These are phyloP conservation scores for Agonopterix heracliana DNA, from an alignment of 2,888 invertebrate species.

Conservation along the genomic window DNA sequence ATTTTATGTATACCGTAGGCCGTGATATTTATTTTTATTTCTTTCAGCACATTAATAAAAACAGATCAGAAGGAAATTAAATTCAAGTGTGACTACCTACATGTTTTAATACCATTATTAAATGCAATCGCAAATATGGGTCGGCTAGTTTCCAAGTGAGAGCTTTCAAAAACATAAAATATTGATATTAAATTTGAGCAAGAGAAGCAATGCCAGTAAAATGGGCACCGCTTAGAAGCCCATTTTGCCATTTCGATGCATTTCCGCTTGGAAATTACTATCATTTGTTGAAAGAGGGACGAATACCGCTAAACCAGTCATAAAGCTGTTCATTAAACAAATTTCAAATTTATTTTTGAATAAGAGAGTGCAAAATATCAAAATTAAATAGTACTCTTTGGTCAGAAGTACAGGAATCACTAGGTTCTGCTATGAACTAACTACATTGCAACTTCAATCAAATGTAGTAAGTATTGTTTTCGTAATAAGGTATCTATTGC, in stretches of 20 bases:
- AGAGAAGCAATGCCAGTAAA: constrained; percentile 61
- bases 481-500: no score
- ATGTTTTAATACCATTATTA: no score
- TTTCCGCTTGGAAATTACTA: constrained; percentile 69
- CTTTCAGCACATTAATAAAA: no score
- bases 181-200: constrained; percentile 53
- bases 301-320: constrained; percentile 46
- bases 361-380: neutral
- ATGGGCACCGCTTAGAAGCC: constrained; percentile 63
- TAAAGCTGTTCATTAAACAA: constrained; percentile 35
- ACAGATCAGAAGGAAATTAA: no score
- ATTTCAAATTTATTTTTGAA: neutral
- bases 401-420: neutral
- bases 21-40: no score
- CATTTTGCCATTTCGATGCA: constrained; percentile 70
- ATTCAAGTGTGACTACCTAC: no score
- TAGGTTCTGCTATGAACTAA: no score
- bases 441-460: no score
- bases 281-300: constrained; percentile 64
- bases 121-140: no score
- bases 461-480: no score
- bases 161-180: constrained; percentile 20
- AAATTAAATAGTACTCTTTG: neutral
- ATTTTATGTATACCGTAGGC: no score
- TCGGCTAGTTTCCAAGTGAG: neutral